These are phyloP conservation scores for Peucedramus taeniatus DNA, from an alignment of 2,113 vertebrate species.

Conservation along the genomic window DNA sequence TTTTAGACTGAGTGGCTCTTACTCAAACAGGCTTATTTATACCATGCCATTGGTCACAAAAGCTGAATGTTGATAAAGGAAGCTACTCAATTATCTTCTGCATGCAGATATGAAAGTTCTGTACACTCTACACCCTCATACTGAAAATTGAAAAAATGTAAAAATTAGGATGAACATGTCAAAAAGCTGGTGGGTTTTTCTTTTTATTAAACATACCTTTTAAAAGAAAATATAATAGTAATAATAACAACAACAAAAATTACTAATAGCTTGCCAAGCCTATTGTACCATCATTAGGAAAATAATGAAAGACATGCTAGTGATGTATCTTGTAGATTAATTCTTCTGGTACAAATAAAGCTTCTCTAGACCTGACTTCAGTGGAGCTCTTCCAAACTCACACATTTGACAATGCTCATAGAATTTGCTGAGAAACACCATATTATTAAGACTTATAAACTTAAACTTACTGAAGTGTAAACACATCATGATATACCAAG, in stretches of 20 bases:
- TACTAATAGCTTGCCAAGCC: background rate
- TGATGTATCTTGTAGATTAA: background rate
- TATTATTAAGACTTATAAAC: background rate
- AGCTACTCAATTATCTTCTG: background rate
- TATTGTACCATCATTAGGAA: background rate
- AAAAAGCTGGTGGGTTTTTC: rapidly evolving
- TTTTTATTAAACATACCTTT: background rate
- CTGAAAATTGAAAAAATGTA: background rate
- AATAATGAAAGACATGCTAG: background rate
- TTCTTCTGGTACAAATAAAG: background rate
- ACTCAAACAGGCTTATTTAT: background rate
- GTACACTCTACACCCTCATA: background rate
- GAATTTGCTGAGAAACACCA: background rate
- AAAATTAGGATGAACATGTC: background rate
- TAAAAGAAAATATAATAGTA: background rate
- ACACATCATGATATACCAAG: background rate
- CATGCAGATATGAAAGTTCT: background rate
- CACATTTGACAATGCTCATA: background rate
- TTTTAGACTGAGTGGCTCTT: background rate
- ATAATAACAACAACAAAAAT: background rate
- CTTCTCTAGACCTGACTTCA: background rate
- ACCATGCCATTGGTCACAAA: background rate
- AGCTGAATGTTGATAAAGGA: background rate
- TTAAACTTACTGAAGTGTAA: background rate
- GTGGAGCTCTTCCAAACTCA: background rate